These are phyloP conservation scores for Eupeodes luniger DNA, from an alignment of 2,888 invertebrate species.

Conservation along the genomic window DNA sequence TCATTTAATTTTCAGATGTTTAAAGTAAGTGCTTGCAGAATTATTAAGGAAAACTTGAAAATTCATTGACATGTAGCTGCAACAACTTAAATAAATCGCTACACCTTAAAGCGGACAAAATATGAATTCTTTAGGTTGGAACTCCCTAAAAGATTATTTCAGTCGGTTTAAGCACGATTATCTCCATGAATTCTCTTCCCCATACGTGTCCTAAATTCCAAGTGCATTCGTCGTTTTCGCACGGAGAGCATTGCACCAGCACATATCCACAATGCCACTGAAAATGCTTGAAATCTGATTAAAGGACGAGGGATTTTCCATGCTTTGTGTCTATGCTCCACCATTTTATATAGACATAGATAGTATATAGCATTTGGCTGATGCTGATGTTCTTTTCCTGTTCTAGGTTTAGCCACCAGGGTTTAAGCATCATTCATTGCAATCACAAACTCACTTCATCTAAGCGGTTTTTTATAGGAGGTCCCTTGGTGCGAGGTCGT, in stretches of 20 bases:
- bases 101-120: not conserved
- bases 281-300: conserved; percentile 54
- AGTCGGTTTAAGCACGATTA: conserved; percentile 6
- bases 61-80: too few relatives aligned
- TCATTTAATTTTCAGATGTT: too few relatives aligned
- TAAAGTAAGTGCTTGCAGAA: too few relatives aligned
- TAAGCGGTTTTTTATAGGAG: conserved; percentile 33
- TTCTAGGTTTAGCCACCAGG: conserved; percentile 37
- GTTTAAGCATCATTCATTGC: conserved; percentile 54
- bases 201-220: conserved; percentile 10
- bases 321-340: conserved; percentile 3
- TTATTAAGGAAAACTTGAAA: too few relatives aligned
- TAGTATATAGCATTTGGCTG: conserved; percentile 22
- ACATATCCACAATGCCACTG: conserved; percentile 47
- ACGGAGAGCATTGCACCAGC: too few relatives aligned
- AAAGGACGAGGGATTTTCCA: conserved; percentile 30
- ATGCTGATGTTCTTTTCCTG: conserved; percentile 25
- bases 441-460: conserved; percentile 52
- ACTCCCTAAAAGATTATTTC: conserved; percentile 25
- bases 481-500: not conserved
- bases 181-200: conserved; percentile 14
- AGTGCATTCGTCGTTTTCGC: conserved; percentile 32
- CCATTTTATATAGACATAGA: not conserved
- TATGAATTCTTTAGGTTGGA: conserved; percentile 25
- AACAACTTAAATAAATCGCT: not conserved